phyloP scores from a whole-genome alignment of 2,797 vertebrate genomes.

The Falco rusticolus region DNA sequence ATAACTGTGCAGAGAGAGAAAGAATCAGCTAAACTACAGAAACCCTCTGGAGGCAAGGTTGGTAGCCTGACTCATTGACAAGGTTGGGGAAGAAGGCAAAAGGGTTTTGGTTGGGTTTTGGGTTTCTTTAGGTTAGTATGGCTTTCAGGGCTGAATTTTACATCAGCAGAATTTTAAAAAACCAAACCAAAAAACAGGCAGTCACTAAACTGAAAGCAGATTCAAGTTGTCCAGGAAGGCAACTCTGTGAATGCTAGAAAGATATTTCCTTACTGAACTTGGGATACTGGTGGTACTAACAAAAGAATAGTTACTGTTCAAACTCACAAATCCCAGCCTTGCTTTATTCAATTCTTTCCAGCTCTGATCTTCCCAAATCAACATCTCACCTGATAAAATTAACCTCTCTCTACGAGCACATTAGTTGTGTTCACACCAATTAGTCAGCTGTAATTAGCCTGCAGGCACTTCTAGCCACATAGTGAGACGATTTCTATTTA shows the following conservation, averaged over 20 bases:
- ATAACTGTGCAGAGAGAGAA: not conserved
- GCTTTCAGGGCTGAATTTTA: not conserved
- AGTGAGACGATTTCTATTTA: not conserved
- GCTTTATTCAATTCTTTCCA: not conserved
- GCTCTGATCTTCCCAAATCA: not conserved
- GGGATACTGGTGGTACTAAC: not conserved
- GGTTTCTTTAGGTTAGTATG: not conserved
- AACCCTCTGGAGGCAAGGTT: not conserved
- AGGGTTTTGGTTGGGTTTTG: not conserved
- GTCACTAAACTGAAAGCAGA: not conserved
- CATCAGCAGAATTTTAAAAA: rapidly evolving
- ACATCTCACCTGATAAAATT: not conserved
- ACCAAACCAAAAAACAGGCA: no score
- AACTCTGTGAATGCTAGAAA: not conserved
- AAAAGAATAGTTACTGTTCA: not conserved
- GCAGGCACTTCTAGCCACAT: not conserved
- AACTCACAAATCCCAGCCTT: not conserved
- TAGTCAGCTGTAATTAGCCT: not conserved
- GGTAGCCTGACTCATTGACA: not conserved
- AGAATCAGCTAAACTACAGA: not conserved
- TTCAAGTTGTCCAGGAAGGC: not conserved
- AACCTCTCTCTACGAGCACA: not conserved
- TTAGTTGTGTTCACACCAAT: not conserved
- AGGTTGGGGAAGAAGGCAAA: not conserved
- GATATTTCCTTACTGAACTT: not conserved